Evolutionary conservation across 1,140 invertebrate species (phyloP), one percentile per base, ranked within the genome.

Genomic region (Drosophila mayri): DNA sequence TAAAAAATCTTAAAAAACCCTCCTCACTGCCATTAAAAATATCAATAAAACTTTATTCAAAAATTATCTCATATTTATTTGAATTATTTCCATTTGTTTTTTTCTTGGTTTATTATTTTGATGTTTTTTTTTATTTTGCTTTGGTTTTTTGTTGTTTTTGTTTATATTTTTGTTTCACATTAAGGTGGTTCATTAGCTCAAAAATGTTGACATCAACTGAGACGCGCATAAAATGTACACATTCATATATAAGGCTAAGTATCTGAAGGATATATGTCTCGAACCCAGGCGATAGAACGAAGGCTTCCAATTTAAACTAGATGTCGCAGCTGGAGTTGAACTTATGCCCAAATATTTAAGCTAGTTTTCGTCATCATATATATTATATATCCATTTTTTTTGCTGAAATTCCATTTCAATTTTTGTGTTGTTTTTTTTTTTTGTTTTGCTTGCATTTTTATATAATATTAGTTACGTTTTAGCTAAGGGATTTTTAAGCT

Each of bases 141-240:
- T 58, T 47, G 44, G 44, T 47, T 61, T 49, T 57, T 12, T 22
- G 2, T 63, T 78, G 37, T 43, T 35, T 68, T 38, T 4, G 57
- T 35, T 68, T 38, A 65, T 41, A 41, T 44, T 68, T 71, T 79
- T 79, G 84, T 87, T 87, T 90, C 68, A 87, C 85, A 88, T 84
- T 87, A 84, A 87, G 84, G 84, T 87, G 84, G 84, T 90, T 87
- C 85, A 76, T 75, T 87, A 87, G 84, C 84, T 87, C 84, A 84
- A 87, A 82, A 87, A 71, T 80, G 79, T 58, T 78, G 77, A 70
- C 77, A 70, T 87, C 78, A 84, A 87, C 77, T 68, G 63, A 87
- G 68, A 75, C 58, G 84, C 76, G 81, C 81, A 77, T 65, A 82
- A 79, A 81, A 52, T 87, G 70, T 77, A 87, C 71, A 75, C 58